Percentiles rank a stretch among this genome's conserved stretches.
phyloP scores from a whole-genome alignment of 2,797 vertebrate species.

The Chrosomus eos region DNA sequence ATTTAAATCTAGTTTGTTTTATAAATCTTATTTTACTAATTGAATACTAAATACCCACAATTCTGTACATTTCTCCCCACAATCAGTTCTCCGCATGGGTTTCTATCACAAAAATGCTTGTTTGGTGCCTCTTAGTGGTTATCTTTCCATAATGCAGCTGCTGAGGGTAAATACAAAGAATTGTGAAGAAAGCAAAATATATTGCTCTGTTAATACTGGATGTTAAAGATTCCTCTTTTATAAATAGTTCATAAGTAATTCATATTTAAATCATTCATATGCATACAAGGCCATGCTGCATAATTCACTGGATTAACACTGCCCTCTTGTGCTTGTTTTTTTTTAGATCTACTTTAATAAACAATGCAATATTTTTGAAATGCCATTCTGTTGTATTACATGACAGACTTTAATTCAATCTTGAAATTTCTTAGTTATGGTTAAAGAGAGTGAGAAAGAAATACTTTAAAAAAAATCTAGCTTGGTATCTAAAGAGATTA shows the following conservation, averaged over 20 bases:
- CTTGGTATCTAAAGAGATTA: constrained; percentile 32
- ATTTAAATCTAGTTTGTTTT: not conserved
- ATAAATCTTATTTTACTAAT: not conserved
- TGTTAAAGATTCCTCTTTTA: not conserved
- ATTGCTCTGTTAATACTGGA: not conserved
- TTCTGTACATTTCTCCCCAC: not conserved
- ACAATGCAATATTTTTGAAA: not conserved
- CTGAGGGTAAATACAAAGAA: not conserved
- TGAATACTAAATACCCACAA: not conserved
- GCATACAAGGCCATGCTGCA: not conserved
- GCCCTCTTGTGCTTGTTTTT: not conserved
- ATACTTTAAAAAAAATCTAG: not conserved
- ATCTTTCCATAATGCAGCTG: not conserved
- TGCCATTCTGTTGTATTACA: not conserved
- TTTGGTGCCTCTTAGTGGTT: constrained; percentile 16
- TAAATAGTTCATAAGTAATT: not conserved
- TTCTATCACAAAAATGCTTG: not conserved
- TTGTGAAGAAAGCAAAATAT: not conserved
- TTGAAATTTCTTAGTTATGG: not conserved
- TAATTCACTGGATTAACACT: not conserved
- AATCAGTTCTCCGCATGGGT: not conserved
- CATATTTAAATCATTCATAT: not conserved
- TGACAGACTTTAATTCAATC: not conserved
- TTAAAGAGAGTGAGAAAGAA: not conserved
- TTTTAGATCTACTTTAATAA: not conserved